phyloP scores from a whole-genome alignment of 2,888 invertebrate species.

The Synergus umbraculus region DNA sequence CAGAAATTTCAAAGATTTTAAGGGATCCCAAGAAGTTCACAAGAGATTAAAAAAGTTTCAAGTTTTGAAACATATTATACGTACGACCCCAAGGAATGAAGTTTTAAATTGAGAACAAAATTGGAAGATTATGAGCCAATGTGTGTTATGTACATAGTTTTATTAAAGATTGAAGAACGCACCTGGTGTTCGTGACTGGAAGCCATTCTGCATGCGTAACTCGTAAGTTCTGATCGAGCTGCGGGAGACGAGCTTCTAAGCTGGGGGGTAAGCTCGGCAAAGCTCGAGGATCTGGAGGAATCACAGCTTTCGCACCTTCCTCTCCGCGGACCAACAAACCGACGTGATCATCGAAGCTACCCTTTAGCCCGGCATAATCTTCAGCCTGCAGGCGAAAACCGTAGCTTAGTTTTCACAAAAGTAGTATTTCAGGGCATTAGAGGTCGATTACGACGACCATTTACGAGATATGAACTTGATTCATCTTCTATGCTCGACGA shows the following conservation, averaged over 20 bases:
- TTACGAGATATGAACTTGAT: constrained; percentile 7
- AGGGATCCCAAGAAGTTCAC: too few species aligned
- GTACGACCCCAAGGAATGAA: background rate
- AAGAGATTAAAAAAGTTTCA: too few species aligned
- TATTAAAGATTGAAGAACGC: constrained; percentile 54
- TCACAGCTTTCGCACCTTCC: constrained; percentile 65
- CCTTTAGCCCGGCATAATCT: constrained; percentile 77
- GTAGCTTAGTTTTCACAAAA: constrained; percentile 3
- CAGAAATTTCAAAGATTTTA: too few species aligned
- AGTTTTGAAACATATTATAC: too few species aligned
- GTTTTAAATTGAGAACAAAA: background rate
- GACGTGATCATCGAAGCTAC: constrained; percentile 74
- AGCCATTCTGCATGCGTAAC: constrained; percentile 90
- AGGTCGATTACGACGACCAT: background rate
- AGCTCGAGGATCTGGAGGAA: constrained; percentile 71
- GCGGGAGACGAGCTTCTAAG: constrained; percentile 78
- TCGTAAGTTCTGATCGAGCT: constrained; percentile 83
- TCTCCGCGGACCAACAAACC: constrained; percentile 70
- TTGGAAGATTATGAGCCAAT: background rate
- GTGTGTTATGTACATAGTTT: background rate
- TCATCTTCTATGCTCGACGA: constrained; percentile 4
- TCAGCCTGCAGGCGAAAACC: constrained; percentile 70
- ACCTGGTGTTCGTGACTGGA: constrained; percentile 86
- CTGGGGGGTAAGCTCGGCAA: constrained; percentile 72
- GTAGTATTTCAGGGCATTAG: constrained; percentile 6